Evolutionary conservation across 2,113 vertebrate species (phyloP).

Genomic region (Hystrix brachyura): DNA sequence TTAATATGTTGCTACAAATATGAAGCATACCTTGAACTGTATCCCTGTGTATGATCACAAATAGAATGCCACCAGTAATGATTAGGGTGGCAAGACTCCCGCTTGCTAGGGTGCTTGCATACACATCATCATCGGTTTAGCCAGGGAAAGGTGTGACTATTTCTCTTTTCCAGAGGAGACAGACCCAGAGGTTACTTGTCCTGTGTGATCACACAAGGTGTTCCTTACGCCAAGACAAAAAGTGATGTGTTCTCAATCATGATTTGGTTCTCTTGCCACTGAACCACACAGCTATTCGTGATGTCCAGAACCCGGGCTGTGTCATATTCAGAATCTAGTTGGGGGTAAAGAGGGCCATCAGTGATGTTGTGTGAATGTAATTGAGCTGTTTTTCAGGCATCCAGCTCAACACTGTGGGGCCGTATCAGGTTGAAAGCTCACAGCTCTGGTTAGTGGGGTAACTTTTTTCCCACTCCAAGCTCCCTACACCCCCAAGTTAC

Average conservation of each 20-base stretch:
- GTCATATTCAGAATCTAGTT: accelerated
- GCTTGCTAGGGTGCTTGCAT: background rate
- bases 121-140: accelerated
- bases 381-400: too few relatives aligned
- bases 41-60: accelerated
- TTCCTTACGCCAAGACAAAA: background rate
- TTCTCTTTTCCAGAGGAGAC: background rate
- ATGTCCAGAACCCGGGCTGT: accelerated
- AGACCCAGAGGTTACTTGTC: background rate
- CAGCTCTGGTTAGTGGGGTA: background rate
- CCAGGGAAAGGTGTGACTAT: background rate
- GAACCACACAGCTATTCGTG: accelerated
- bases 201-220: too few relatives aligned
- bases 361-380: accelerated
- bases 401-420: background rate
- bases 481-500: accelerated
- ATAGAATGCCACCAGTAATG: background rate
- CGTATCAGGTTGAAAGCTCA: background rate
- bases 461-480: background rate
- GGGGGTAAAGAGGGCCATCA: accelerated
- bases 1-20: background rate
- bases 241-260: accelerated
- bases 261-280: background rate
- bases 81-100: too few relatives aligned
- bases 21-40: background rate